Evolutionary conservation across 1,140 invertebrate species (phyloP), one percentile per base, ranked within the genome.

Genomic region (Tetragonula clypearis): DNA sequence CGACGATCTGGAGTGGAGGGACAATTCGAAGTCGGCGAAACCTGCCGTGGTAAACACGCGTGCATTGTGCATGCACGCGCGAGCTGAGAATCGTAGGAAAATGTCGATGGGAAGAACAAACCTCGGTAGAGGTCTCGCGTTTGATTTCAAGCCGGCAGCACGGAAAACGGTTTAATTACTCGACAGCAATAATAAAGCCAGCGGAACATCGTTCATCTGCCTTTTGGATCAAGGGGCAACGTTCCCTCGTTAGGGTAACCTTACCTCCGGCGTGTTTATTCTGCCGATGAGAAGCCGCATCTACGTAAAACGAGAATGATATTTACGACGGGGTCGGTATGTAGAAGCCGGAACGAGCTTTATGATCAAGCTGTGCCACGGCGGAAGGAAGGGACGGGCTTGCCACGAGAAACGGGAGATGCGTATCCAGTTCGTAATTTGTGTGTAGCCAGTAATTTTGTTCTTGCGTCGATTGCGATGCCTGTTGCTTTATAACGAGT

Each of bases 281-380:
- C 86, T 90, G 79, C 55, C 87, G 80, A 91, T 91, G 85, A 91
- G 86, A 91, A 91, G 87, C 82, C 83, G 81, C 87, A 86, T 88
- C 85, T 81, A 77, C 78, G 90, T 88, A 89, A 90, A 91, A 91
- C 68, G 89, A 90, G 89, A 91, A 86, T 82, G 85, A 90, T 91
- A 91, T 91, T 91, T 91, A 91, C 82, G 77, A 35, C 30, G 62
- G 26, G 53, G 85, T n/a, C 56, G 77, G 80, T 84, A 79, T 79
- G 87, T 82, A 79, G 79, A 19, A 82, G 62, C 87, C 19, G 55
- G 84, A 84, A 86, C 88, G 87, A 90, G 88, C 88, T 89, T 86
- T 90, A 90, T 90, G 87, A 90, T 90, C 88, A 90, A 89, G 87
- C 87, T 21, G n/a, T 66, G 74, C 68, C 49, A 41, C 53, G 56